phyloP scores from a whole-genome alignment of 2,113 vertebrate species.

The Anthoscopus minutus region DNA sequence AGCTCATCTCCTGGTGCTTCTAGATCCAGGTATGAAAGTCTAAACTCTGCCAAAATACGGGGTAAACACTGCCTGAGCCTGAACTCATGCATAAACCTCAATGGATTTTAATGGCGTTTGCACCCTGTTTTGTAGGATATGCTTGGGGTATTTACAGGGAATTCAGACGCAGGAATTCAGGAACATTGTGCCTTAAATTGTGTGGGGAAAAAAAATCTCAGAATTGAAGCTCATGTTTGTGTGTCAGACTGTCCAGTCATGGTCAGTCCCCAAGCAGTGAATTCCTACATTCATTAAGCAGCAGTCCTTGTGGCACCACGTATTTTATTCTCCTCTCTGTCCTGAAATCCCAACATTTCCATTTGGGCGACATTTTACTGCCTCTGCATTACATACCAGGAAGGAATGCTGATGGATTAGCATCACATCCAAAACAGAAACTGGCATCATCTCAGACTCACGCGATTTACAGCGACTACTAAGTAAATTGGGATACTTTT shows the following conservation, averaged over 20 bases:
- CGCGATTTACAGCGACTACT: background rate
- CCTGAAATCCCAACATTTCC: background rate
- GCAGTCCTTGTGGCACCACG: background rate
- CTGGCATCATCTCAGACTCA: constrained; percentile 1
- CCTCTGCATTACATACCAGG: background rate
- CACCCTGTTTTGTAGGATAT: background rate
- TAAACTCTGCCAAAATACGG: background rate
- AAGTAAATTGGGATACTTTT: background rate
- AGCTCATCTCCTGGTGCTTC: background rate
- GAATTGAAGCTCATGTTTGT: background rate
- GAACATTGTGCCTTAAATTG: background rate
- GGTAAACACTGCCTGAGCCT: background rate
- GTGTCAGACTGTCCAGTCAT: background rate
- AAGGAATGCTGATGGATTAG: constrained; percentile 9
- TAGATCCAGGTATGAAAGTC: background rate
- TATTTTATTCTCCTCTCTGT: background rate
- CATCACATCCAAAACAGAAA: background rate
- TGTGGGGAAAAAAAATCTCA: background rate
- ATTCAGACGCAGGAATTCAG: background rate
- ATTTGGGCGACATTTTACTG: constrained; percentile 5
- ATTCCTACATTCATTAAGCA: background rate
- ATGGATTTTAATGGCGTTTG: background rate
- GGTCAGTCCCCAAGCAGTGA: background rate
- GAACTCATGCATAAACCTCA: background rate
- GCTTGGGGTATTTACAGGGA: background rate